Conservation (phyloP, 2,113 vertebrate genomes). For the Eonycteris spelaea region DNA sequence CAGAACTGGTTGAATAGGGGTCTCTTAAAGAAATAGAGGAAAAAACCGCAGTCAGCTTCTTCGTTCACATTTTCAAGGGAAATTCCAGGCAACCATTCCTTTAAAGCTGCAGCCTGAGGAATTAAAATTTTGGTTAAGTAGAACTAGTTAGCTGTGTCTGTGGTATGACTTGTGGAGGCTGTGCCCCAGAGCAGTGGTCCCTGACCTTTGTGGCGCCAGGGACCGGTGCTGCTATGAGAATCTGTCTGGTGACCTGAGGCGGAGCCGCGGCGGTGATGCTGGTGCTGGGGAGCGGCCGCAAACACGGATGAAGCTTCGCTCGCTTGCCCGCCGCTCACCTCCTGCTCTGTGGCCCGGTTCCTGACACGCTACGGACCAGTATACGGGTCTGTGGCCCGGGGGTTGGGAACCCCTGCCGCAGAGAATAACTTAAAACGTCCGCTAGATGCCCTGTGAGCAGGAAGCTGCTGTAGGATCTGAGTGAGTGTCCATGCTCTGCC, state of each 20-base stretch:
- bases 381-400: no score
- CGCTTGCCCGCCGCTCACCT: no score
- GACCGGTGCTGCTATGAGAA: no score
- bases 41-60: background rate
- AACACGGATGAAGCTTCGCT: no score
- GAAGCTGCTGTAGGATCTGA: background rate
- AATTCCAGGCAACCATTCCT: background rate
- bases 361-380: no score
- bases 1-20: background rate
- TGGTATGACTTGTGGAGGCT: background rate
- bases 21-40: background rate
- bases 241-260: no score
- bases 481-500: background rate
- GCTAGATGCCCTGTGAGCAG: background rate
- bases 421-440: background rate
- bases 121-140: background rate
- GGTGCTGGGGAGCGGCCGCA: no score
- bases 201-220: no score
- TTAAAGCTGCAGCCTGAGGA: background rate
- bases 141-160: background rate
- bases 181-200: background rate
- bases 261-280: no score
- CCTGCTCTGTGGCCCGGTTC: no score
- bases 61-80: constrained; percentile 18
- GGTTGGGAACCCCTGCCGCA: no score